A percentile compares a stretch with the other conserved stretches of the same genome.
These are phyloP conservation scores for Dinomys branickii DNA, from an alignment of 2,113 vertebrate genomes.

Conservation along the genomic window DNA sequence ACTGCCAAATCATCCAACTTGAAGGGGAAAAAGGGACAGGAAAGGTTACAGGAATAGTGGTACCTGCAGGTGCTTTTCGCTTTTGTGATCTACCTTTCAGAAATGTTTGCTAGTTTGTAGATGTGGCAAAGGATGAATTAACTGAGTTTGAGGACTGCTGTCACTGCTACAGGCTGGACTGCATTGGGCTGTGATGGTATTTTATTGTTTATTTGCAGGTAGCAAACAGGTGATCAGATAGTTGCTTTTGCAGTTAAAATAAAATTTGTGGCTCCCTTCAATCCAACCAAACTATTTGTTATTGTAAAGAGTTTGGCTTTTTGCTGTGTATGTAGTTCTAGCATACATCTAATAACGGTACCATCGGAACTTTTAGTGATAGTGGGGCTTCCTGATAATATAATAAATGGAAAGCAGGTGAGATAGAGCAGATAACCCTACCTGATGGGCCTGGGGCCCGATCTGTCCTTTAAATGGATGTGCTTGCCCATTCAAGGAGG, in stretches of 20 bases:
- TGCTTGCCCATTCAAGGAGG: background rate
- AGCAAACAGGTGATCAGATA: background rate
- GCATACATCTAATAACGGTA: background rate
- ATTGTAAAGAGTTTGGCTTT: constrained; percentile 33
- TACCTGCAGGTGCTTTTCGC: constrained; percentile 44
- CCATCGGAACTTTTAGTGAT: background rate
- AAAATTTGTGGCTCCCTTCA: background rate
- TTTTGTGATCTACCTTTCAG: constrained; percentile 24
- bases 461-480: background rate
- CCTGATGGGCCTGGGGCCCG: background rate
- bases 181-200: background rate
- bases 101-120: background rate
- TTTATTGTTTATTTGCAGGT: constrained; percentile 2
- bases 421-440: background rate
- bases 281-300: background rate
- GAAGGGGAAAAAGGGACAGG: background rate
- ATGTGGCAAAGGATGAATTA: background rate
- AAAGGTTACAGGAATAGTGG: constrained; percentile 25
- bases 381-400: background rate
- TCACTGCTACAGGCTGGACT: background rate
- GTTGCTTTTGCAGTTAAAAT: background rate
- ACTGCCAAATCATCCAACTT: constrained; percentile 55
- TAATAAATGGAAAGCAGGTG: background rate
- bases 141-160: background rate
- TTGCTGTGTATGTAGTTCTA: background rate